phyloP scores from a whole-genome alignment of 2,797 vertebrate species.

The Enteromius radiatus region DNA sequence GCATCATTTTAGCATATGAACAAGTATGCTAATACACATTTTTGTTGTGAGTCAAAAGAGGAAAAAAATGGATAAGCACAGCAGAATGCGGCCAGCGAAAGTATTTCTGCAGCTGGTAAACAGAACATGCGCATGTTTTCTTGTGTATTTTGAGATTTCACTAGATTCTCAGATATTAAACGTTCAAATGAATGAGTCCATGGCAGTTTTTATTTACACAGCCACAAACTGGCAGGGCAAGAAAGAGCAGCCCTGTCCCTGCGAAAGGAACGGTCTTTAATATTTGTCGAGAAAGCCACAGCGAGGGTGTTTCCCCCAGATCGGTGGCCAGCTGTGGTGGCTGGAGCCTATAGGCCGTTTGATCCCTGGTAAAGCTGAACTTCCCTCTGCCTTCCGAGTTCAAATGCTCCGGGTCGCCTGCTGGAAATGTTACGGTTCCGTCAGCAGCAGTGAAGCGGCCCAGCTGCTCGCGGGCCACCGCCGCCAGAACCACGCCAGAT shows the following conservation, averaged over 20 bases:
- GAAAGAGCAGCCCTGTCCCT: slow-evolving; percentile 75
- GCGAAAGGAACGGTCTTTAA: slow-evolving; percentile 83
- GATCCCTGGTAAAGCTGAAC: slow-evolving; percentile 80
- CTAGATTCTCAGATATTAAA: slow-evolving; percentile 70
- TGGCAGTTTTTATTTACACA: slow-evolving; percentile 74
- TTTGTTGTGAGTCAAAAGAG: slow-evolving; percentile 28
- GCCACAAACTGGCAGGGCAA: slow-evolving; percentile 79
- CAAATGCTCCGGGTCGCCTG: slow-evolving; percentile 67
- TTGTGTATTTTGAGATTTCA: slow-evolving; percentile 64
- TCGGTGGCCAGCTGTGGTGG: slow-evolving; percentile 69
- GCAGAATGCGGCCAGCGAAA: slow-evolving; percentile 44
- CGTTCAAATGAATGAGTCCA: slow-evolving; percentile 66
- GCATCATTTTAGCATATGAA: slow-evolving; percentile 2
- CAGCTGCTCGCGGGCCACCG: slow-evolving; percentile 73
- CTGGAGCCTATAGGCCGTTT: slow-evolving; percentile 68
- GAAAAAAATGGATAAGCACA: slow-evolving; percentile 15
- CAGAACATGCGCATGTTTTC: slow-evolving; percentile 58
- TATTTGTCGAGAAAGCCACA: slow-evolving; percentile 84
- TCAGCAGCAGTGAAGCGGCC: slow-evolving; percentile 70
- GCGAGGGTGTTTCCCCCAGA: slow-evolving; percentile 80
- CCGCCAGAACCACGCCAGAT: slow-evolving; percentile 74
- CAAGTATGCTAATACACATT: slow-evolving; percentile 34
- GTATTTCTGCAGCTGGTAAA: slow-evolving; percentile 62
- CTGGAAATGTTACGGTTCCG: slow-evolving; percentile 80
- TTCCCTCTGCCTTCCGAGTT: slow-evolving; percentile 68